These are phyloP conservation scores for Diachasmimorpha longicaudata DNA, from an alignment of 1,140 invertebrate genomes.

Conservation along the genomic window DNA sequence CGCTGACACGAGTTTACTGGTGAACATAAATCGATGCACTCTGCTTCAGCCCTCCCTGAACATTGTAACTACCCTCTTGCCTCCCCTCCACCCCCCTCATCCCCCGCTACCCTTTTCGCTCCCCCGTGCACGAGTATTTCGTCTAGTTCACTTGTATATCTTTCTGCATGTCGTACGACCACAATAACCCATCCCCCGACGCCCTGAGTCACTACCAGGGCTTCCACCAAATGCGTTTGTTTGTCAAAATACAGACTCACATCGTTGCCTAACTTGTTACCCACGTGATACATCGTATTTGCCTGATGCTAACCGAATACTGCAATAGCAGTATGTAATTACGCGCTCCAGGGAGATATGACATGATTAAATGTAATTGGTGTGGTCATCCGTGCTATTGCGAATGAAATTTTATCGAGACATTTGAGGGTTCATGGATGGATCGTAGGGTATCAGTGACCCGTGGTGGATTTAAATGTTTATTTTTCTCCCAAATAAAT, in stretches of 20 bases:
- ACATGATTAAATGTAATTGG: too few relatives aligned
- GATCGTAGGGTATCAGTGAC: too few relatives aligned
- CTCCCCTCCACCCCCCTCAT: too few relatives aligned
- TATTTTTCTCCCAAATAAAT: too few relatives aligned
- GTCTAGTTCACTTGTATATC: neutral
- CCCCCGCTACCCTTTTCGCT: too few relatives aligned
- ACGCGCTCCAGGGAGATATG: too few relatives aligned
- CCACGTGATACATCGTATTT: neutral
- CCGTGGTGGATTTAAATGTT: too few relatives aligned
- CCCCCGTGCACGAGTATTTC: neutral
- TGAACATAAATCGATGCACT: constrained; percentile 21
- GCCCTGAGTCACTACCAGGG: neutral
- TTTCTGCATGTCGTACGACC: constrained; percentile 4
- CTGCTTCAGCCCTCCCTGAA: neutral
- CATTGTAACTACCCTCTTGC: constrained; percentile 1
- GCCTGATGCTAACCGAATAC: neutral
- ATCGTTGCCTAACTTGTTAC: neutral
- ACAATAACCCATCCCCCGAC: neutral
- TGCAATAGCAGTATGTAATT: neutral
- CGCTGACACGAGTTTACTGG: neutral
- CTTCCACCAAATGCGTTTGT: neutral
- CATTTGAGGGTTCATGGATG: too few relatives aligned
- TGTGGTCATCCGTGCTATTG: too few relatives aligned
- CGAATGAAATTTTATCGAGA: too few relatives aligned
- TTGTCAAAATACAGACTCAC: neutral